phyloP scores from a whole-genome alignment of 2,113 vertebrate genomes.

The Polypterus bichir region DNA sequence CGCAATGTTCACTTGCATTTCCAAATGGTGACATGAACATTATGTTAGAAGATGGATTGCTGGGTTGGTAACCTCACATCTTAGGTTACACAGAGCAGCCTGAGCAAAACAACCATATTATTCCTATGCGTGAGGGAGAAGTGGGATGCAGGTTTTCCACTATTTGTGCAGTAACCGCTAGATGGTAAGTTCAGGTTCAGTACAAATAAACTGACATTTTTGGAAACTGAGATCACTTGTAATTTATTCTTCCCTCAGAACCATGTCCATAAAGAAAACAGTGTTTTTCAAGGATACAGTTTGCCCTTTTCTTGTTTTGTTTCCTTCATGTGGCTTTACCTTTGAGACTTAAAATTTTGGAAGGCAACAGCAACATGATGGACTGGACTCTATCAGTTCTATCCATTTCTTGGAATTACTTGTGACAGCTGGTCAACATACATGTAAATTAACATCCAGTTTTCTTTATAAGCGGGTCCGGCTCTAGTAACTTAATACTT shows the following conservation, averaged over 20 bases:
- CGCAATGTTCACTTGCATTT: background rate
- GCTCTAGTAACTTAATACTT: background rate
- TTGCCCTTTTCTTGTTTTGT: background rate
- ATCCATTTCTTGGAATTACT: background rate
- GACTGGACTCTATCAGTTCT: background rate
- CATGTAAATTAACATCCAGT: background rate
- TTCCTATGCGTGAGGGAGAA: background rate
- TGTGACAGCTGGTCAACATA: background rate
- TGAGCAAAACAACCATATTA: background rate
- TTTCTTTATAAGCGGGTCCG: background rate
- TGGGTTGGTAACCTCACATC: background rate
- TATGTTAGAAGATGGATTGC: background rate
- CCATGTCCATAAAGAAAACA: background rate
- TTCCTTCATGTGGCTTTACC: background rate
- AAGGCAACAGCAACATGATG: background rate
- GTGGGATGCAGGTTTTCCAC: background rate
- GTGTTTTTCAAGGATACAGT: background rate
- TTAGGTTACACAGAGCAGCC: background rate
- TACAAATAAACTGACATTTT: background rate
- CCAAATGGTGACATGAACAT: background rate
- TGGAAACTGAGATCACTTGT: background rate
- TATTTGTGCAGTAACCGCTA: background rate
- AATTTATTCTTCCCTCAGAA: conserved; percentile 1
- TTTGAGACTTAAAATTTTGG: background rate
- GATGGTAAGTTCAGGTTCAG: background rate